Conservation (phyloP, 2,113 vertebrate species). For the Python bivittatus region DNA sequence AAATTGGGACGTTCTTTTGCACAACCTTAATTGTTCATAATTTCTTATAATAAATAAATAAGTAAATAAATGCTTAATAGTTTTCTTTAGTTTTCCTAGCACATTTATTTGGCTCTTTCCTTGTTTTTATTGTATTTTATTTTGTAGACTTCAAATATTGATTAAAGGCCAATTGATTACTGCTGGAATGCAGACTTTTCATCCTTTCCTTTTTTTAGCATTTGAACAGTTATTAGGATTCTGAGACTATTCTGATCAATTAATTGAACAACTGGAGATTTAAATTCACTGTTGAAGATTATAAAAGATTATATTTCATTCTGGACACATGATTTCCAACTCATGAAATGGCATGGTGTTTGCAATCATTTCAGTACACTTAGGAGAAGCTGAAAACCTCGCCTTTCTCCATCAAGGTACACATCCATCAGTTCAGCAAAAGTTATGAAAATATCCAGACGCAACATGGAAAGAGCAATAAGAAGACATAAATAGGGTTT, state of each 20-base stretch:
- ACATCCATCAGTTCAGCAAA: background rate
- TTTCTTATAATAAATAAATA: background rate
- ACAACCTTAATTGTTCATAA: background rate
- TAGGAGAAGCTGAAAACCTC: background rate
- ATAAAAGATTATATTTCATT: background rate
- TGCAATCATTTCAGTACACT: background rate
- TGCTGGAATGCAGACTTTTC: background rate
- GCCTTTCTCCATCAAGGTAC: background rate
- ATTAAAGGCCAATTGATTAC: background rate
- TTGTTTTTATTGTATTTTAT: background rate
- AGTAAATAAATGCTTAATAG: background rate
- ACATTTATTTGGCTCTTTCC: background rate
- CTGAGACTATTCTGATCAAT: background rate
- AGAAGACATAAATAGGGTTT: background rate
- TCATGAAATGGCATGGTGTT: background rate
- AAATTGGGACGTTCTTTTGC: background rate
- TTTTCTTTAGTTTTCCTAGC: background rate
- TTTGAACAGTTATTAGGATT: slow-evolving; percentile 7
- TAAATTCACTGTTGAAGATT: background rate
- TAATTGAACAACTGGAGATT: background rate
- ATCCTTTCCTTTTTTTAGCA: background rate
- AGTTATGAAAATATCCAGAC: background rate
- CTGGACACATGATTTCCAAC: background rate
- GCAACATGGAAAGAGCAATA: background rate
- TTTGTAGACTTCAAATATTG: background rate